A percentile compares a stretch with the other conserved stretches of the same genome.
Conservation (phyloP, 2,113 vertebrate species). For the Apeltes quadracus region DNA sequence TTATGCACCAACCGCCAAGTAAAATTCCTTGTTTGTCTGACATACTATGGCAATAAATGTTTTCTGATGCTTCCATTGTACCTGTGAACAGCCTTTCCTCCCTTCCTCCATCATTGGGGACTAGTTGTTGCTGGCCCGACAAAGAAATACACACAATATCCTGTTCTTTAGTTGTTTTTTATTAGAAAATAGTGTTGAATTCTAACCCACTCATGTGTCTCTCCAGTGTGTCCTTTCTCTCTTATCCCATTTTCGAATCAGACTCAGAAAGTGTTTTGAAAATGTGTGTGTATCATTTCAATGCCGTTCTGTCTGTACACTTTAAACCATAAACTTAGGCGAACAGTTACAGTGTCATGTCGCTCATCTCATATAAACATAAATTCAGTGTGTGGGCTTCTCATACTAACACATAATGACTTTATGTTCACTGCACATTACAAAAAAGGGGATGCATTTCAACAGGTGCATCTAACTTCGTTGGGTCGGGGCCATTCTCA, state of each 20-base stretch:
- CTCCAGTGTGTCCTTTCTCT: neutral
- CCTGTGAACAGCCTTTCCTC: neutral
- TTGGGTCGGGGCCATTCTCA: neutral
- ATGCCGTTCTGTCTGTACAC: neutral
- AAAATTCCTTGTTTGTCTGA: too few species aligned
- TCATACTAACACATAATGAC: too few species aligned
- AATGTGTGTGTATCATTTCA: neutral
- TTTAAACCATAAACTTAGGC: neutral
- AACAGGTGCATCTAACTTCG: conserved; percentile 9
- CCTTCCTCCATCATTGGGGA: neutral
- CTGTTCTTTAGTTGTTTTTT: neutral
- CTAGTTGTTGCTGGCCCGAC: neutral
- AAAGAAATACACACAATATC: neutral
- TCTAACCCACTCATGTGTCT: neutral
- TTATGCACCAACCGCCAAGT: too few species aligned
- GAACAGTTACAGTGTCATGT: neutral
- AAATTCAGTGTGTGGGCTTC: too few species aligned
- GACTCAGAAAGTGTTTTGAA: neutral
- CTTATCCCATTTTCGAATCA: neutral
- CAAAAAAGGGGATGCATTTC: conserved; percentile 1
- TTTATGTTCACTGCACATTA: neutral
- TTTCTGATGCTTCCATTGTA: too few species aligned
- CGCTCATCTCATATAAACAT: too few species aligned
- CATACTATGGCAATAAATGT: too few species aligned
- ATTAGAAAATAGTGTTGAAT: neutral